Evolutionary conservation across 1,140 invertebrate genomes (phyloP), one percentile per base, ranked within the genome.

Genomic region (Geopemphigus sp.): DNA sequence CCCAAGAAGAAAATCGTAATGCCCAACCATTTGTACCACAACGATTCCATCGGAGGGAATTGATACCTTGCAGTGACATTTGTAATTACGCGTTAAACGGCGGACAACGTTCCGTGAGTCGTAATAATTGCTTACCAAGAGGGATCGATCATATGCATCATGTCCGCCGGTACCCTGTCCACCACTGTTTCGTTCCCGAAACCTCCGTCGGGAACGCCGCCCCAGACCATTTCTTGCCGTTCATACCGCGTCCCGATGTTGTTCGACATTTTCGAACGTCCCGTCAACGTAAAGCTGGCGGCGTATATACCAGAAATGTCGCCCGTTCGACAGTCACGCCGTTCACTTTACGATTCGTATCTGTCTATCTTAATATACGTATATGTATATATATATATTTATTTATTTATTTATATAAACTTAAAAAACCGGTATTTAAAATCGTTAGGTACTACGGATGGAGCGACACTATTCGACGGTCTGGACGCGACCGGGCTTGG

Each of bases 21-120:
- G 1, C 92, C 93, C 11, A 95, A 88, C 24, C 93, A 87, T 54
- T 88, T 90, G 83, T 95, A 92, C 92, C 93, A 94, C 47, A 93
- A 83, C 19, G 91, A 91, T 84, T 93, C 91, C 86, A 93, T 86
- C 1, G 92, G 92, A 11, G 92, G 90, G 84, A 90, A 94, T 83
- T 92, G 91, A 76, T 90, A 89, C 85, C 85, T 84, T 82, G n/a
- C 8, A 68, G 12, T 53, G 72, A 81, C 45, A 68, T 47, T 4
- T n/a, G n/a, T n/a, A 26, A n/a, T 57, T 54, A n/a, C 3, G 11
- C 22, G 39, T 26, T 19, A 45, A 45, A 39, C 39, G 17, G 22
- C 45, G 1, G 24, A 45, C 26, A 26, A 57, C n/a, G 39, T 4
- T 15, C 22, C n/a, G 11, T 57, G n/a, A 39, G 32, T 4, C 61